Evolutionary conservation across 2,888 invertebrate genomes (phyloP).

Genomic region (Limnephilus rhombicus): DNA sequence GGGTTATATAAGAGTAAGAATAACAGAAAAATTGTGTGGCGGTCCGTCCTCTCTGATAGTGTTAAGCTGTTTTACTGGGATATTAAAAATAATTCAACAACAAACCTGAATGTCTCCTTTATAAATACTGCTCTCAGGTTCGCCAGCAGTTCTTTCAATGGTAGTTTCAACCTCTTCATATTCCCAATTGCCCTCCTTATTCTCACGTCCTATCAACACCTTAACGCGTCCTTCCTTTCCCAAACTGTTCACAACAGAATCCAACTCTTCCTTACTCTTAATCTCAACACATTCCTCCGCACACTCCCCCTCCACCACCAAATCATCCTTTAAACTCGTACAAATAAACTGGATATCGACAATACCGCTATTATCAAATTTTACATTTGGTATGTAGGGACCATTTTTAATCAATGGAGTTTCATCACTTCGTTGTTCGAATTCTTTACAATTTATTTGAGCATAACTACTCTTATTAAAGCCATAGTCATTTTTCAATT

Average conservation of each 20-base stretch:
- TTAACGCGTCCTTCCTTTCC: not conserved
- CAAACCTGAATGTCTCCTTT: not conserved
- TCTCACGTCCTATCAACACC: slow-evolving; percentile 39
- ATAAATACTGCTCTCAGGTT: not conserved
- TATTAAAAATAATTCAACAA: not conserved
- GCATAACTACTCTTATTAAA: not conserved
- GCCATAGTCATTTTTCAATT: not conserved
- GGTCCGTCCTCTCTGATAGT: too few species aligned
- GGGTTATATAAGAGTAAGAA: too few species aligned
- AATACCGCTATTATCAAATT: slow-evolving; percentile 11
- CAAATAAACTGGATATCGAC: slow-evolving; percentile 15
- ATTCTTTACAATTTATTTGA: not conserved
- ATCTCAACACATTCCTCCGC: slow-evolving; percentile 6
- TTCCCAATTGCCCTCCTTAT: slow-evolving; percentile 10
- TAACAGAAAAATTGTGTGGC: too few species aligned
- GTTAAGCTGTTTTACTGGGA: too few species aligned
- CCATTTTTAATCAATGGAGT: not conserved
- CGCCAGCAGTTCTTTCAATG: not conserved
- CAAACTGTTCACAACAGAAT: not conserved
- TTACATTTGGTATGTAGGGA: not conserved
- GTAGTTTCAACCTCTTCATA: slow-evolving; percentile 46
- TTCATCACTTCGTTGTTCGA: not conserved
- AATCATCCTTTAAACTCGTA: not conserved
- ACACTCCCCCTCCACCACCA: not conserved
- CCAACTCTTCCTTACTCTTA: slow-evolving; percentile 18